Conservation (phyloP, 2,113 vertebrate species). For the Brienomyrus longianalis region DNA sequence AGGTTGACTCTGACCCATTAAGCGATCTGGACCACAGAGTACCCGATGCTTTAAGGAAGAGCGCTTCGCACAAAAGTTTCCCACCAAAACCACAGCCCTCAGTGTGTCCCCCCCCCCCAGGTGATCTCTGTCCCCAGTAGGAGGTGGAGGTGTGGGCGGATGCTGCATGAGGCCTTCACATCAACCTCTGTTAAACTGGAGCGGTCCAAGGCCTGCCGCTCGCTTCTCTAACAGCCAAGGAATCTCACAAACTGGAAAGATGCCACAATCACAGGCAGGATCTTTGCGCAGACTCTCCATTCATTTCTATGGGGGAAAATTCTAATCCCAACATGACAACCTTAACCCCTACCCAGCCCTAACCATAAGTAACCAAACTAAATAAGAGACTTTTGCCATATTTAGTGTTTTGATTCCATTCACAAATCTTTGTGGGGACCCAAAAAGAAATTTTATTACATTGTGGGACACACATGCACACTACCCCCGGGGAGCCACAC, state of each 20-base stretch:
- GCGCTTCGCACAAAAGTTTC: background rate
- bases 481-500: constrained; percentile 19
- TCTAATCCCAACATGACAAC: no score
- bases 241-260: background rate
- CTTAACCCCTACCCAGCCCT: no score
- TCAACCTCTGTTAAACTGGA: background rate
- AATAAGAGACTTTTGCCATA: no score
- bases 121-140: background rate
- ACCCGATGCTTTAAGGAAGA: background rate
- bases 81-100: background rate
- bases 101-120: no score
- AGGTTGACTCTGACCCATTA: no score
- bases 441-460: no score
- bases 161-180: background rate
- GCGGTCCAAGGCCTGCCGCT: no score
- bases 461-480: background rate
- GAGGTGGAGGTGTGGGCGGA: background rate
- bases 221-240: background rate
- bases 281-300: no score
- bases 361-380: no score
- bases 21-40: background rate
- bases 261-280: background rate
- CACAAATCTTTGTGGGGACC: no score
- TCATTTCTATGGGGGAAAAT: no score
- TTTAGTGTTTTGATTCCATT: no score